A percentile compares a stretch with the other conserved stretches of the same genome.
phyloP scores from a whole-genome alignment of 2,797 vertebrate genomes.

The Coilia nasus region DNA sequence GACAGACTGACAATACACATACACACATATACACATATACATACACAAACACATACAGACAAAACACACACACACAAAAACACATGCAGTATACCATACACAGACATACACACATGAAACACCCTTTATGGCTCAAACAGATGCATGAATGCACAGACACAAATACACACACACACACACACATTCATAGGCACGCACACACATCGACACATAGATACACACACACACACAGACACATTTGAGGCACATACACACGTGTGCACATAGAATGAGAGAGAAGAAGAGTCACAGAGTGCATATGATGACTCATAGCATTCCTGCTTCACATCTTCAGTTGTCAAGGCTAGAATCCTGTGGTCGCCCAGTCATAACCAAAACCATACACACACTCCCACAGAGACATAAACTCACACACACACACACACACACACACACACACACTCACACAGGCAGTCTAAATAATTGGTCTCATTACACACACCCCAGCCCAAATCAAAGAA shows the following conservation, averaged over 20 bases:
- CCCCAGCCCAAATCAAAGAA: not conserved
- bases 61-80: not conserved
- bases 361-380: conserved; percentile 1
- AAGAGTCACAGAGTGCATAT: not conserved
- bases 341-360: not conserved
- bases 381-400: not conserved
- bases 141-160: not conserved
- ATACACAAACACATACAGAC: not conserved
- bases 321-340: conserved; percentile 17
- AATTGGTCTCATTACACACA: not conserved
- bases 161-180: not conserved
- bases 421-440: not conserved
- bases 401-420: not conserved
- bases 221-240: not conserved
- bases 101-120: not conserved
- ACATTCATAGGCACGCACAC: not conserved
- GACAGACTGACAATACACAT: not conserved
- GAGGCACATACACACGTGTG: not conserved
- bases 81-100: not conserved
- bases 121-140: not conserved
- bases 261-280: not conserved
- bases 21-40: not conserved
- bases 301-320: conserved; percentile 3
- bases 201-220: not conserved
- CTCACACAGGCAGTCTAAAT: not conserved